These are phyloP conservation scores for Melipona bicolor DNA, from an alignment of 2,888 invertebrate genomes.

Conservation along the genomic window DNA sequence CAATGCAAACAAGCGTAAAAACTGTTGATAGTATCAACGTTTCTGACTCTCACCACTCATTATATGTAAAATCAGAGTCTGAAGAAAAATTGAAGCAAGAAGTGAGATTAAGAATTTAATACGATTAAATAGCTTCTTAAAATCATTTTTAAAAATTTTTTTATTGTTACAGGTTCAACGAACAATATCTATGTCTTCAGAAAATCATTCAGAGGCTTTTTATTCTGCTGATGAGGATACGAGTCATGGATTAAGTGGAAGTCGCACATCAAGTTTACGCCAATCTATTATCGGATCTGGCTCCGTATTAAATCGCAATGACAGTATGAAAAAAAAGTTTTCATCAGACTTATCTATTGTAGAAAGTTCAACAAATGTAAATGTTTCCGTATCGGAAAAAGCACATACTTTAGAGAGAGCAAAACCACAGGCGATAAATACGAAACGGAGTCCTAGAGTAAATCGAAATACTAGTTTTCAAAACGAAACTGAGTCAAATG, in stretches of 20 bases:
- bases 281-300: conserved; percentile 88
- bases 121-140: conserved; percentile 1
- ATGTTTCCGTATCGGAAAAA: conserved; percentile 75
- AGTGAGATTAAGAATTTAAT: conserved; percentile 72
- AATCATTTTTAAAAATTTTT: not conserved
- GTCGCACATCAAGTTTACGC: conserved; percentile 88
- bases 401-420: conserved; percentile 81
- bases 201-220: conserved; percentile 96
- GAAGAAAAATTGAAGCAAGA: conserved; percentile 87
- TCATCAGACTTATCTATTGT: conserved; percentile 87
- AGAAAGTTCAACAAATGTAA: conserved; percentile 78
- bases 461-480: conserved; percentile 71
- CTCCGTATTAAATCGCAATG: conserved; percentile 82
- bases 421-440: conserved; percentile 72
- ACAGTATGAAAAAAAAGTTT: conserved; percentile 85
- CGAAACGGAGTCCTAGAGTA: conserved; percentile 74
- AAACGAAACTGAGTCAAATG: conserved; percentile 64
- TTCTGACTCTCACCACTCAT: conserved; percentile 89
- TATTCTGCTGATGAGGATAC: conserved; percentile 97
- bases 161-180: conserved; percentile 87
- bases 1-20: conserved; percentile 84
- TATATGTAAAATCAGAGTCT: conserved; percentile 86
- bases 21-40: conserved; percentile 85
- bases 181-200: conserved; percentile 94
- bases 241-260: conserved; percentile 86